These are phyloP conservation scores for Nephrotoma flavescens DNA, from an alignment of 2,888 invertebrate species.

Conservation along the genomic window DNA sequence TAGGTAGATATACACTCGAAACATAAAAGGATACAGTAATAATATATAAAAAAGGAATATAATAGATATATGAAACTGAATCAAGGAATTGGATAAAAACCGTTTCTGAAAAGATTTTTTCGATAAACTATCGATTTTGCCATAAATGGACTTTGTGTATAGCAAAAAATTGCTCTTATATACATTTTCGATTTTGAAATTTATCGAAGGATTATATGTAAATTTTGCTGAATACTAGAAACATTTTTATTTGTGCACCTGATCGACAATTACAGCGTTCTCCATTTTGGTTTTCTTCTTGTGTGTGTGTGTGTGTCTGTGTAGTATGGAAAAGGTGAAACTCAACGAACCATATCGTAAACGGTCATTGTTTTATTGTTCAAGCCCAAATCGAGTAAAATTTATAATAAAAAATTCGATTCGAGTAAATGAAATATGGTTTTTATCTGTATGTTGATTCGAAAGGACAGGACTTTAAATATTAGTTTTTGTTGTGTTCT, in stretches of 20 bases:
- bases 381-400: neutral
- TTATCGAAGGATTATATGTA: neutral
- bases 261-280: neutral
- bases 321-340: neutral
- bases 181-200: neutral
- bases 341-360: neutral
- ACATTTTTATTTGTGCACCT: neutral
- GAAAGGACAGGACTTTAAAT: neutral
- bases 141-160: neutral
- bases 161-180: no score
- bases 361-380: neutral
- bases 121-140: neutral
- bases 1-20: neutral
- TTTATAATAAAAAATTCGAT: neutral
- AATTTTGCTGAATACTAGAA: neutral
- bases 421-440: neutral
- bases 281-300: neutral
- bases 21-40: neutral
- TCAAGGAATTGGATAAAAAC: neutral
- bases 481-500: no score
- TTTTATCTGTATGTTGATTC: neutral
- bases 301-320: neutral
- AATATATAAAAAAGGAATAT: neutral
- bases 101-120: neutral
- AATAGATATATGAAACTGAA: neutral